Percentiles rank a stretch among this genome's conserved stretches.
phyloP scores from a whole-genome alignment of 2,797 vertebrate species.

The Hafferia zeledoni region DNA sequence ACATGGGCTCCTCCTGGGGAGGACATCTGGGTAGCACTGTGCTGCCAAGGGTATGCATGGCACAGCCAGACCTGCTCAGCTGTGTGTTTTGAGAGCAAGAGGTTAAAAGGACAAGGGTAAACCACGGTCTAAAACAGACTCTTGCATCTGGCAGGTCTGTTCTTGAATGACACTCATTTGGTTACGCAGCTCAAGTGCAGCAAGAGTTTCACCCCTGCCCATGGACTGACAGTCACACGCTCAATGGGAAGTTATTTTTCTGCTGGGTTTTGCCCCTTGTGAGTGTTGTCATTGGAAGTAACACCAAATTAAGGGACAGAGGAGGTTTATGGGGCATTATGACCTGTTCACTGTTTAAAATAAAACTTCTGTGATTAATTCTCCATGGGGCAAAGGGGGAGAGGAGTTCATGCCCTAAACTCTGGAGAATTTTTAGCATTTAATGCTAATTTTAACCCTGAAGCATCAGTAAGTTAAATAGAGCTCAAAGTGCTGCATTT shows the following conservation, averaged over 20 bases:
- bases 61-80: not conserved
- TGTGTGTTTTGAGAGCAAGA: not conserved
- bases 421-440: not conserved
- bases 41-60: fast-evolving
- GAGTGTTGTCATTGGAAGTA: not conserved
- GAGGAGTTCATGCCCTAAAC: not conserved
- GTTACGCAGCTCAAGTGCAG: not conserved
- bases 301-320: not conserved
- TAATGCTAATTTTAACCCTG: slow-evolving; percentile 5
- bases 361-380: not conserved
- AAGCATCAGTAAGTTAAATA: not conserved
- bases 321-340: not conserved
- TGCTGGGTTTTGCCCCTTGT: slow-evolving; percentile 11
- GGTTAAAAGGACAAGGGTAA: slow-evolving; percentile 44
- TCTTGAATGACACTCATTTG: slow-evolving; percentile 6
- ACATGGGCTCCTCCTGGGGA: fast-evolving
- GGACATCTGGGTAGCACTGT: not conserved
- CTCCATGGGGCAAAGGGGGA: not conserved
- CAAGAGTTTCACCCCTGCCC: slow-evolving; percentile 5
- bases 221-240: not conserved
- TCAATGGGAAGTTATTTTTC: slow-evolving; percentile 15
- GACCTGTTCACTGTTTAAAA: not conserved
- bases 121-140: not conserved
- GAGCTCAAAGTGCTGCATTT: not conserved
- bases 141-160: not conserved